Percentiles rank a stretch among this genome's conserved stretches.
Evolutionary conservation across 2,113 vertebrate genomes (phyloP).

Genomic region (Tricholaema leucomelas): DNA sequence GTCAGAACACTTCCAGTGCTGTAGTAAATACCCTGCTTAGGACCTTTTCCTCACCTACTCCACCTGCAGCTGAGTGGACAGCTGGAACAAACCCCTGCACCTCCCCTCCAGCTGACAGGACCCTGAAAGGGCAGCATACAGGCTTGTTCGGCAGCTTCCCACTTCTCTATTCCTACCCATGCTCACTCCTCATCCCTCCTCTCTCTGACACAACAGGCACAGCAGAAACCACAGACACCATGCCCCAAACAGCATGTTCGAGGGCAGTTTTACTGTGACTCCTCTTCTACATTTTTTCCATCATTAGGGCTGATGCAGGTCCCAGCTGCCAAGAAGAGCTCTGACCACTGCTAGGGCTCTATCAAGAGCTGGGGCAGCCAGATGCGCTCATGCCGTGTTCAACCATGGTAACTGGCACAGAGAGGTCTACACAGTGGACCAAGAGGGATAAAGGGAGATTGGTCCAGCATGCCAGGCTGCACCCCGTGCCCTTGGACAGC

Average conservation of each 20-base stretch:
- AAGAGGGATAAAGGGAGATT: neutral
- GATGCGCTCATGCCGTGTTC: neutral
- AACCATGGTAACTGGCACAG: neutral
- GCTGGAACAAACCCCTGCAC: neutral
- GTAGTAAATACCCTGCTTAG: neutral
- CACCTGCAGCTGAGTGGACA: rapidly evolving
- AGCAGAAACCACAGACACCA: too few relatives aligned
- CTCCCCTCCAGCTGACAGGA: too few relatives aligned
- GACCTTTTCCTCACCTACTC: neutral
- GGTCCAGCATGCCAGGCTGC: neutral
- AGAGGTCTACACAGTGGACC: rapidly evolving
- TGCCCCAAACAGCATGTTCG: neutral
- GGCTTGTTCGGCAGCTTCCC: neutral
- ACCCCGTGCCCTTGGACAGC: neutral
- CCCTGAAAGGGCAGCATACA: neutral
- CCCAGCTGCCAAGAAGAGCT: neutral
- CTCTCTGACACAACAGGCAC: neutral
- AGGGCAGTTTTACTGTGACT: neutral
- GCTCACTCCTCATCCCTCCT: too few relatives aligned
- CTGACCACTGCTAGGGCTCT: neutral
- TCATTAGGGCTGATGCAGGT: neutral
- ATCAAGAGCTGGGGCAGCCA: neutral
- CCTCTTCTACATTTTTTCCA: neutral
- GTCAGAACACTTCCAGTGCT: neutral
- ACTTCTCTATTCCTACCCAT: too few relatives aligned